Conservation (phyloP, 2,113 vertebrate species). For the Phalacrocorax carbo region DNA sequence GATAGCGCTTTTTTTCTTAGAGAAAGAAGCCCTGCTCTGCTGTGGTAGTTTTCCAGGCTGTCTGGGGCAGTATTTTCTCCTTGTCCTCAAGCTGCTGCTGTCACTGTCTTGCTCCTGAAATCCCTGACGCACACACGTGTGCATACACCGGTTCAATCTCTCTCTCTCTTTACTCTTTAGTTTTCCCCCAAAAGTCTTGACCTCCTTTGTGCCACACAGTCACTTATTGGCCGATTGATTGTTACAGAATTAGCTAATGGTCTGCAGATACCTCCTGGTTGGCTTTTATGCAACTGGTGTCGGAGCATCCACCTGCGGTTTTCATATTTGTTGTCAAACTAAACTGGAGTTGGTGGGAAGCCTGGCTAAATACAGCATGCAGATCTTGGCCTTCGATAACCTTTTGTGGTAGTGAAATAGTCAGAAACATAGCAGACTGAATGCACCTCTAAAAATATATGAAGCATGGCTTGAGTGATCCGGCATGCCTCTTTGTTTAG, state of each 20-base stretch:
- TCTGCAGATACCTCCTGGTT: not conserved
- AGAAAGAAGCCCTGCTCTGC: not conserved
- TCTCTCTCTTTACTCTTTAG: not conserved
- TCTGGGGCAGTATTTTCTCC: not conserved
- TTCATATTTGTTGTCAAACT: not conserved
- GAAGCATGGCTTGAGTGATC: not conserved
- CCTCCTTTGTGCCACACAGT: not conserved
- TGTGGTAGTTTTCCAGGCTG: not conserved
- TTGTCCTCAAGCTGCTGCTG: not conserved
- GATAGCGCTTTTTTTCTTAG: not conserved
- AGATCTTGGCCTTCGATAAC: not conserved
- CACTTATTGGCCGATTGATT: not conserved
- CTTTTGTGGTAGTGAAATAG: not conserved
- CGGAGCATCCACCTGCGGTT: not conserved
- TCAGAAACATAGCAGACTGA: not conserved
- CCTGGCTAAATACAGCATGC: not conserved
- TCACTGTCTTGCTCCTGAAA: not conserved
- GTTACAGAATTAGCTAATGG: not conserved
- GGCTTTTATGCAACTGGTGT: not conserved
- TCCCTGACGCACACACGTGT: accelerated
- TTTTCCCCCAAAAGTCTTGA: not conserved
- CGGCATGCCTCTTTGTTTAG: not conserved
- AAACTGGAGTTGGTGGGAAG: not conserved
- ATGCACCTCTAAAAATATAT: not conserved
- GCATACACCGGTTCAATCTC: no score